Base-by-base conservation (phyloP, 2,888 invertebrate species). In the Allophyes oxyacanthae region DNA sequence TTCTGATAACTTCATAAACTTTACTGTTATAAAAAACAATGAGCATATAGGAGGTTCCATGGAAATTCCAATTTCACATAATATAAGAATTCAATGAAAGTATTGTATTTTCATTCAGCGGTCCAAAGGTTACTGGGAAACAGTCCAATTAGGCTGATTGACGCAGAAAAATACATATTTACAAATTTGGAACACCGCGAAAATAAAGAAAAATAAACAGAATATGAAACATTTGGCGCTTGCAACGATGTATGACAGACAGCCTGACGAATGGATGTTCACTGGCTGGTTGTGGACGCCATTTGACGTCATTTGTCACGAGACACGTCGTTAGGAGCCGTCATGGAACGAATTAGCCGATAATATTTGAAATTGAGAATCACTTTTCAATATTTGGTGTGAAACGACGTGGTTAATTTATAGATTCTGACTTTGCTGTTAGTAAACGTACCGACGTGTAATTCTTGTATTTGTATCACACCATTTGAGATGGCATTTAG, bases 251-350 rank as follows among this genome's bases (percentile, higher is more conserved):
- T 66, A 41, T 72, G 75, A 75, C 75, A 70, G 82, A 82, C 82
- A 73, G 77, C 64, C 41, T 75, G 80, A 78, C 70, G 79, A 73
- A 78, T 72, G 62, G 45, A 59, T 53, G 61, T 61, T 64, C 64
- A 65, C 44, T 56, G 36, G 63, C 11, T 54, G 59, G 55, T 50
- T 54, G 56, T 58, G 67, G 72, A 70, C 48, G 52, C 33, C 4
- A 15, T 36, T 36, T 64, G 57, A 74, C 81, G 78, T 78, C 75
- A 77, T 63, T 20, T 30, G 72, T 79, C 81, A 79, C 73, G 69
- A 69, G 78, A 41, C 46, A 37, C 43, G 42, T 56, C 53, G 34
- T 49, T 53, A 45, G 7, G 14, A 51, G 20, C 42, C 36, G 56
- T 42, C 60, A 53, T 25, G 58, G 40, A 63, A 65, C 46, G 9